Evolutionary conservation across 35 echinoderm and acorn worm genomes (phyloP).

Genomic region (Heliocidaris tuberculata): DNA sequence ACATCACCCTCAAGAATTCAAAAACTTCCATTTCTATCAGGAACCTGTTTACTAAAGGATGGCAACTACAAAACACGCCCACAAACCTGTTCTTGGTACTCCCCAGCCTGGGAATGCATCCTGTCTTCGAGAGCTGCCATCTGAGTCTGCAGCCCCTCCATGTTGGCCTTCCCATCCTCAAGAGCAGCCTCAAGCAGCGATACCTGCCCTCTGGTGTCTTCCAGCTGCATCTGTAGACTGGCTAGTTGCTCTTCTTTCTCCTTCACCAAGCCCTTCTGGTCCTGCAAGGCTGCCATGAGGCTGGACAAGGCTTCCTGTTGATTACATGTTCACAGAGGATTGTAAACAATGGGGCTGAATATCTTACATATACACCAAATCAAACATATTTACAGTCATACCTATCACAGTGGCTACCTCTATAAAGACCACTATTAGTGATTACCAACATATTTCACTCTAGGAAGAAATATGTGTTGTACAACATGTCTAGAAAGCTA

Average conservation of each 20-base stretch:
- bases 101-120: background rate
- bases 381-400: too few species aligned
- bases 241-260: slow-evolving; percentile 32
- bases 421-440: too few species aligned
- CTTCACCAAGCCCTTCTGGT: background rate
- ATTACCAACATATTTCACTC: too few species aligned
- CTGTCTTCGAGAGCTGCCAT: slow-evolving; percentile 35
- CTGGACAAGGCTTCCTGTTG: slow-evolving; percentile 58
- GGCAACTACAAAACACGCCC: background rate
- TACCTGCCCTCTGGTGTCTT: slow-evolving; percentile 41
- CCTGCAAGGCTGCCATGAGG: slow-evolving; percentile 44
- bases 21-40: background rate
- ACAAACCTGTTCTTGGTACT: slow-evolving; percentile 41
- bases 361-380: too few species aligned
- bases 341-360: too few species aligned
- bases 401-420: too few species aligned
- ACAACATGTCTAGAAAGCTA: too few species aligned
- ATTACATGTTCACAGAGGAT: background rate
- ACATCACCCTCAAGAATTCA: background rate
- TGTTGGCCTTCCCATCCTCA: background rate
- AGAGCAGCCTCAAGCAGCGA: background rate
- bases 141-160: slow-evolving; percentile 6
- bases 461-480: too few species aligned
- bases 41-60: too few species aligned
- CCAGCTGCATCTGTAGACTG: background rate